Evolutionary conservation across 2,113 vertebrate species (phyloP), one percentile per base, ranked within the genome.

Genomic region (Carassius auratus): DNA sequence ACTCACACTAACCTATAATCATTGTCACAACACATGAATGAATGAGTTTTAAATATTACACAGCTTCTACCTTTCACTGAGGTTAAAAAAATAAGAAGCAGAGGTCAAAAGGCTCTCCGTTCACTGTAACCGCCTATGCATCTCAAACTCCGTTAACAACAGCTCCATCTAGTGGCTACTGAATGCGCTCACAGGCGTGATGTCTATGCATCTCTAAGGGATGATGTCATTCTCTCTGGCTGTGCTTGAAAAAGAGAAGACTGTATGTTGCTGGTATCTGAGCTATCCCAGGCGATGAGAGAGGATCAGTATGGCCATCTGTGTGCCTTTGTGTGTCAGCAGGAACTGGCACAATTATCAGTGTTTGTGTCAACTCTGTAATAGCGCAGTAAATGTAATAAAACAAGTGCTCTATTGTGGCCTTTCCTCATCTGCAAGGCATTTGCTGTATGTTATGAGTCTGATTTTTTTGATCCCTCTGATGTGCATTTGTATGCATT

Each of bases 101-200:
- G 48, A n/a, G 80, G 80, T 82, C 64, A 86, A 75, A 62, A 59
- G 3, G 14, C 19, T 77, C 33, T 48, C 21, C 4, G 48, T 3
- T 59, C 19, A 61, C 38, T 21, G 19, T 8, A 77, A 48, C 17
- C 62, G 30, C 42, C 42, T 45, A 6, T 13, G 21, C 19, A 50
- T 73, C 62, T n/a, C 55, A 45, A 52, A 30, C 48, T 50, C 50
- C 26, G 78, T 84, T 52, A 76, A 73, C 85, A 86, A 62, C 68
- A 64, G 3, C 75, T 3, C 90, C 55, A 91, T 91, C 93, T 92
- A 91, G 91, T 92, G 93, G 89, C 42, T 74, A 26, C 8, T 52
- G 45, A 19, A 8, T 19, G 86, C 13, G 7, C 26, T 48, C 50
- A 64, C 61, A 80, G 8, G 81, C 86, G 76, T 48, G 71, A 55